These are phyloP conservation scores for Dufourea novaeangliae DNA, from an alignment of 1,140 invertebrate species.

Conservation along the genomic window DNA sequence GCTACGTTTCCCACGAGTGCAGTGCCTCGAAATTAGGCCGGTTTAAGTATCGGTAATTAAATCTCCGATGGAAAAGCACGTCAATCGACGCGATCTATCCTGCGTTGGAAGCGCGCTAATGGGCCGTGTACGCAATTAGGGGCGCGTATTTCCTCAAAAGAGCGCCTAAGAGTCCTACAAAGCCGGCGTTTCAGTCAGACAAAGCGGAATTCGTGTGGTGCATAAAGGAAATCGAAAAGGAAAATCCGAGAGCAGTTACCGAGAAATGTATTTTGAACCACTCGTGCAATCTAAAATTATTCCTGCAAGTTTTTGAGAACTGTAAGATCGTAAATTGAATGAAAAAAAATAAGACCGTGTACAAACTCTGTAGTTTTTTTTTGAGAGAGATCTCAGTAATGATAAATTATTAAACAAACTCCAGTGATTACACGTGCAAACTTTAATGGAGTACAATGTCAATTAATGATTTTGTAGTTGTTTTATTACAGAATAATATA, in stretches of 20 bases:
- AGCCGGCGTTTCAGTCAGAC: conserved; percentile 13
- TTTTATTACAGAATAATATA: no score
- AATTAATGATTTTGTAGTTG: no score
- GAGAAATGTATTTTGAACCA: conserved; percentile 2
- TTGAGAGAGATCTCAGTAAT: no score
- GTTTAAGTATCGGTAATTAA: conserved; percentile 32
- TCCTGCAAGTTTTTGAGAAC: not conserved
- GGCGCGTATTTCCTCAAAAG: conserved; percentile 25
- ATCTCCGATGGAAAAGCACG: not conserved
- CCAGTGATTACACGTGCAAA: no score
- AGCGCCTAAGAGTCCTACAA: conserved; percentile 17
- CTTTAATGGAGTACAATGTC: no score
- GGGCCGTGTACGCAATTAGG: conserved; percentile 39
- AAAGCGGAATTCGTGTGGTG: conserved; percentile 2
- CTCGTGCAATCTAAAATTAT: no score
- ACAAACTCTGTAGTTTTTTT: no score
- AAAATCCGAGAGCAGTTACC: not conserved
- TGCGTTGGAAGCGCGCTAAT: conserved; percentile 22
- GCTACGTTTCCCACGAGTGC: not conserved
- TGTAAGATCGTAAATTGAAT: no score
- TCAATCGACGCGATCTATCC: conserved; percentile 17
- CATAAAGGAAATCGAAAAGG: conserved; percentile 28
- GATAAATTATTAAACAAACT: no score
- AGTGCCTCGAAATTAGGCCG: conserved; percentile 16
- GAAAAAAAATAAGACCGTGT: no score